Evolutionary conservation across 2,888 invertebrate species (phyloP), one percentile per base, ranked within the genome.

Genomic region (Halictus ligatus): DNA sequence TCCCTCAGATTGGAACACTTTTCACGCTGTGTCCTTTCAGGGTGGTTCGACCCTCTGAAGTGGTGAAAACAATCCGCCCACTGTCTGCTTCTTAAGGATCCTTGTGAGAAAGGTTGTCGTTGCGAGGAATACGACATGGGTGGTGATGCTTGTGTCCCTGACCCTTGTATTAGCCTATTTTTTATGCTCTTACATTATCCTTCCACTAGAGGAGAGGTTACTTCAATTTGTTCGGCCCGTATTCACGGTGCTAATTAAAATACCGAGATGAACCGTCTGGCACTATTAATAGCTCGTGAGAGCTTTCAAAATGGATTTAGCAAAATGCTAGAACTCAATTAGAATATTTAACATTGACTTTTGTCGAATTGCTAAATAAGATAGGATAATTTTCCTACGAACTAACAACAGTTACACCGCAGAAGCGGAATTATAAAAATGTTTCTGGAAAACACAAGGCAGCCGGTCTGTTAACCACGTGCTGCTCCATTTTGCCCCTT

Each of bases 391-490:
- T 35, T 35, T 35, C 5, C 35, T 35, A 35, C 5, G 35, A 35
- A 35, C 3, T 35, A 35, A 35, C 5, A 35, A 35, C 35, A 21
- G 69, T 21, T 10, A 5, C 1, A 4, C 40, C 1, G 21, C 4
- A 21, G 69, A 40, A 40, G 40, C 40, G 40, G 69, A 10, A 69
- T 40, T 40, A 21, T 40, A 40, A 40, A 69, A 69, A 40, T 69
- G 21, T 21, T 40, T 40, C 69, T 21, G 69, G 12, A 69, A 40
- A 69, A 69, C 69, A n/a, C 43, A 76, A 80, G 75, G 40, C 81
- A 78, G 25, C 25, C 71, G 75, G 88, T 81, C 85, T 89, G 89
- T 86, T 83, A 80, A 88, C 86, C 88, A 89, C 85, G 85, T 89
- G 89, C 88, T 83, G 83, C 81, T 67, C 81, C 84, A 83, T 83